Conservation (phyloP, 2,113 vertebrate genomes). For the Columba janthina region DNA sequence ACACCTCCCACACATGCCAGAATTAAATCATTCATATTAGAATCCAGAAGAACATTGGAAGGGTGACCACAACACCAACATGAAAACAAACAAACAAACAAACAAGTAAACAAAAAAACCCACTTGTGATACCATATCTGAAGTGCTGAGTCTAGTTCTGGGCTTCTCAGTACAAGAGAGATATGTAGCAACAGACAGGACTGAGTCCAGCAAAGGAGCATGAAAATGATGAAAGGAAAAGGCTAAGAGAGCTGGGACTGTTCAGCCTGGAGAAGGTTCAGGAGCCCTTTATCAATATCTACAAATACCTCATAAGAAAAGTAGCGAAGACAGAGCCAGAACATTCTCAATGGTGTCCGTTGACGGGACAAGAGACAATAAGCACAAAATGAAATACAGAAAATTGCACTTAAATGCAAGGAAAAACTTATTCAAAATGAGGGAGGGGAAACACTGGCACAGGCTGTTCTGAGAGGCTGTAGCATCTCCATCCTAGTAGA, state of each 20-base stretch:
- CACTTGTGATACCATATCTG: neutral
- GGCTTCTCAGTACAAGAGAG: too few relatives aligned
- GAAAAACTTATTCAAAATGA: neutral
- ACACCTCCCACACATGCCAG: accelerated
- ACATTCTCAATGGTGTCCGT: neutral
- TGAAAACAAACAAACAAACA: neutral
- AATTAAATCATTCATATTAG: neutral
- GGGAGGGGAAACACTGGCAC: neutral
- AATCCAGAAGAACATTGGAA: neutral
- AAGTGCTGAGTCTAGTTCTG: too few relatives aligned
- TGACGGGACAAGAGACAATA: neutral
- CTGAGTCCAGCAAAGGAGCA: too few relatives aligned
- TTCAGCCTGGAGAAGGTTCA: too few relatives aligned
- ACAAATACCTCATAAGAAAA: neutral
- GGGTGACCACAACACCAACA: neutral
- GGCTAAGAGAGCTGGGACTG: too few relatives aligned
- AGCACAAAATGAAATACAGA: neutral
- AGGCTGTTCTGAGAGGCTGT: neutral
- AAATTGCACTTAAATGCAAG: neutral
- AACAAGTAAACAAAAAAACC: neutral
- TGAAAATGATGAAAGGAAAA: too few relatives aligned
- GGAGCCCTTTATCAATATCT: too few relatives aligned
- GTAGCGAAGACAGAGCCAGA: neutral
- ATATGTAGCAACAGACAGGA: too few relatives aligned
- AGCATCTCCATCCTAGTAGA: neutral